Percentiles rank a stretch among this genome's conserved stretches.
Conservation (phyloP, 2,113 vertebrate genomes). For the Aegotheles bennettii region DNA sequence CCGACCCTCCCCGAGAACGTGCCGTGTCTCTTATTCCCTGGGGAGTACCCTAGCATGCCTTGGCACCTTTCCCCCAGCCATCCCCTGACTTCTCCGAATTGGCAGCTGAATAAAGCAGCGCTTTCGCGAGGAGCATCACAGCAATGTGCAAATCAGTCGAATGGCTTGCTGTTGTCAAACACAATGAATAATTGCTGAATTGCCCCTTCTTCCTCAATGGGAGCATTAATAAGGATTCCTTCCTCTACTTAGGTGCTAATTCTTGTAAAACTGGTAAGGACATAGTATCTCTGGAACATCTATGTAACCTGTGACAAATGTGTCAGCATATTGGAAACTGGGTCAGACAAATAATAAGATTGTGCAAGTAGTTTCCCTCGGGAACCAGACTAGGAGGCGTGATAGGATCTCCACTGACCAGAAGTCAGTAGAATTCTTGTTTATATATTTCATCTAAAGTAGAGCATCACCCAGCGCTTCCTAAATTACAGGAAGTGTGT, state of each 20-base stretch:
- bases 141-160: neutral
- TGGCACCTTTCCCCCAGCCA: neutral
- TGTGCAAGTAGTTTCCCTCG: constrained; percentile 40
- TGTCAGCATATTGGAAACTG: constrained; percentile 37
- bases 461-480: neutral
- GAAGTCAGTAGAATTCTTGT: neutral
- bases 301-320: constrained; percentile 3
- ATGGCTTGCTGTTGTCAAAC: neutral
- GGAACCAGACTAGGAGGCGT: constrained; percentile 26
- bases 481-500: constrained; percentile 4
- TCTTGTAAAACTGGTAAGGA: neutral
- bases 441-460: neutral
- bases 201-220: neutral
- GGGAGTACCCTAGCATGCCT: neutral
- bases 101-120: neutral
- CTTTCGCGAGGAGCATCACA: neutral
- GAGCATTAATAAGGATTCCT: neutral
- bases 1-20: neutral
- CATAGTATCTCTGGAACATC: neutral
- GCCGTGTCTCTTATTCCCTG: neutral
- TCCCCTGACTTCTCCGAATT: neutral
- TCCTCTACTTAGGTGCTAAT: neutral
- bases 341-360: constrained; percentile 46
- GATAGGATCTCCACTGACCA: constrained; percentile 40
- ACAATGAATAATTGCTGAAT: neutral